These are phyloP conservation scores for Tyrophagus putrescentiae DNA, from an alignment of 1,140 invertebrate species.

Conservation along the genomic window DNA sequence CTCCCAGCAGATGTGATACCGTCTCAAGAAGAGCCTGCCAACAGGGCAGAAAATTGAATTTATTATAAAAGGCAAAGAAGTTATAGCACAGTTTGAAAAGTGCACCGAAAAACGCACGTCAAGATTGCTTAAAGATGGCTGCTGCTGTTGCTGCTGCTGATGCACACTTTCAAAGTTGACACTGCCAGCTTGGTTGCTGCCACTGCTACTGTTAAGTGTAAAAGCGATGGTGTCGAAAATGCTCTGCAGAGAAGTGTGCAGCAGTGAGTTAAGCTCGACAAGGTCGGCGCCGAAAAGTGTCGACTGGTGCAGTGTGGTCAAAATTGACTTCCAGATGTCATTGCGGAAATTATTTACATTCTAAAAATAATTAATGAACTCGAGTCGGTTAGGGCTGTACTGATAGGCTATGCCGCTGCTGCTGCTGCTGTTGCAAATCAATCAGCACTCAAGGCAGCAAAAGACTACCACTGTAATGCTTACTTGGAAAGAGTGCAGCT, in stretches of 20 bases:
- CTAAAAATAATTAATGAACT: conserved; percentile 15
- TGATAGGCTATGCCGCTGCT: background rate
- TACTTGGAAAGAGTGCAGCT: conserved; percentile 10
- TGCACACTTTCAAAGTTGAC: too few relatives aligned
- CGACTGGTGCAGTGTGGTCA: background rate
- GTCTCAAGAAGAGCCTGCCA: conserved; percentile 2
- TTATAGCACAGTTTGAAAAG: background rate
- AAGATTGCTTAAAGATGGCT: too few relatives aligned
- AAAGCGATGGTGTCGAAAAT: background rate
- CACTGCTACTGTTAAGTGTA: too few relatives aligned
- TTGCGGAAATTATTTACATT: conserved; percentile 14
- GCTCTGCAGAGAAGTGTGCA: background rate
- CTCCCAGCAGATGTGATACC: background rate
- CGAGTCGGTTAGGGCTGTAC: background rate
- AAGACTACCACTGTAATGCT: background rate
- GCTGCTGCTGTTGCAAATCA: background rate
- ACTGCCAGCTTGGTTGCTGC: too few relatives aligned
- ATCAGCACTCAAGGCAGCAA: background rate
- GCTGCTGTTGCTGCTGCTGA: too few relatives aligned
- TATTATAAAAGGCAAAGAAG: background rate
- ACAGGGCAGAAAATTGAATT: background rate
- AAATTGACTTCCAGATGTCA: conserved; percentile 10
- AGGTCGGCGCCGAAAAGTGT: conserved; percentile 8
- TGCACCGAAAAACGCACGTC: background rate
- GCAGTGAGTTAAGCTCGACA: background rate